phyloP scores from a whole-genome alignment of 2,113 vertebrate species.

The Piaya cayana region DNA sequence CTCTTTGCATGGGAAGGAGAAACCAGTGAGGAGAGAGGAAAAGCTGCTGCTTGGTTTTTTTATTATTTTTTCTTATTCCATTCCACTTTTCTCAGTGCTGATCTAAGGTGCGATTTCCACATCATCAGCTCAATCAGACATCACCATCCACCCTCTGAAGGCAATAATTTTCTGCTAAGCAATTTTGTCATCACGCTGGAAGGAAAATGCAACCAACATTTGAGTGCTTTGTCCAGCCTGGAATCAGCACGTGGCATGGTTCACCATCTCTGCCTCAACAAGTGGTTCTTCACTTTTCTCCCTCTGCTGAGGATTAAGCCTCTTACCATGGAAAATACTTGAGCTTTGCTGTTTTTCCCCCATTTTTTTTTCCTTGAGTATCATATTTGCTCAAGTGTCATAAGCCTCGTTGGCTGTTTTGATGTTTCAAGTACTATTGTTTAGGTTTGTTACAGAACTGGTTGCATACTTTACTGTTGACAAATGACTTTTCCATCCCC shows the following conservation, averaged over 20 bases:
- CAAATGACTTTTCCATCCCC: not conserved
- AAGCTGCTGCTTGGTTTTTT: not conserved
- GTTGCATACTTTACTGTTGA: not conserved
- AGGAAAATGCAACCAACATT: slow-evolving; percentile 30
- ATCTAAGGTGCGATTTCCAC: slow-evolving; percentile 34
- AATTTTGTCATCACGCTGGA: slow-evolving; percentile 13
- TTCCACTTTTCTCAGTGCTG: not conserved
- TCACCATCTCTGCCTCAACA: not conserved
- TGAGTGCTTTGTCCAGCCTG: not conserved
- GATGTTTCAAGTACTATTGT: not conserved
- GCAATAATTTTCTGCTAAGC: slow-evolving; percentile 39
- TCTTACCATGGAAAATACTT: not conserved
- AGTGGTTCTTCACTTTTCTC: not conserved
- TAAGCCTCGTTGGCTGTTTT: not conserved
- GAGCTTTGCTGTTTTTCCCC: not conserved
- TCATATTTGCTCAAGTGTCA: not conserved
- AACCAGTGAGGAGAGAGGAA: not conserved
- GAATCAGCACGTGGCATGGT: not conserved
- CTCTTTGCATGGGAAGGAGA: not conserved
- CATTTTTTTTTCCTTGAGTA: not conserved
- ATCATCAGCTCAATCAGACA: slow-evolving; percentile 12
- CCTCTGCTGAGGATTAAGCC: not conserved
- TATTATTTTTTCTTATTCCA: not conserved
- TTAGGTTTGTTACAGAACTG: not conserved
- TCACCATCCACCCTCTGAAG: slow-evolving; percentile 5